phyloP scores from a whole-genome alignment of 2,797 vertebrate genomes.

The Chloroceryle inda region DNA sequence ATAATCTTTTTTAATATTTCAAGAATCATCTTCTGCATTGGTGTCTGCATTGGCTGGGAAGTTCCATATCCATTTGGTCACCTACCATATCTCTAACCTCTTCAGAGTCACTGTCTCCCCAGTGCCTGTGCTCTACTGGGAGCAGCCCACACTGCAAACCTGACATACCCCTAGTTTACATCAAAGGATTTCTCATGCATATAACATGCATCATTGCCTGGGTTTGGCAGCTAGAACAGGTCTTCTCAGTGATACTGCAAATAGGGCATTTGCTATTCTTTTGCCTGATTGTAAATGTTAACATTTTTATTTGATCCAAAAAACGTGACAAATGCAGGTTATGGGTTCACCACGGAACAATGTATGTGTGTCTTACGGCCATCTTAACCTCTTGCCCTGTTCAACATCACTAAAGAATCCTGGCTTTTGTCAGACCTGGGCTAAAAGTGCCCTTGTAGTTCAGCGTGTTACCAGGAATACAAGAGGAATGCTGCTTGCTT shows the following conservation, averaged over 20 bases:
- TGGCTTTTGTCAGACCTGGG: neutral
- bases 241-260: neutral
- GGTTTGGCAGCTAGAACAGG: neutral
- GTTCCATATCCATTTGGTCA: neutral
- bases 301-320: neutral
- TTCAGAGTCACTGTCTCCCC: neutral
- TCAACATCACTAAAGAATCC: neutral
- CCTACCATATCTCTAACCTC: neutral
- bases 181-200: neutral
- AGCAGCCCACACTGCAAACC: neutral
- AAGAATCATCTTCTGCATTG: neutral
- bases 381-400: neutral
- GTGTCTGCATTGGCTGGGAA: neutral
- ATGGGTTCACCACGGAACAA: neutral
- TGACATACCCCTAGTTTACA: neutral
- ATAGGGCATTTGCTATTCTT: neutral
- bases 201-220: neutral
- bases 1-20: neutral
- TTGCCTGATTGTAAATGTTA: neutral
- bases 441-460: neutral
- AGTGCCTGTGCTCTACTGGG: neutral
- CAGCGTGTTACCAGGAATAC: neutral
- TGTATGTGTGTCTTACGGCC: neutral
- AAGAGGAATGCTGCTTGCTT: neutral
- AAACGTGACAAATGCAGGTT: neutral